A percentile compares a stretch with the other conserved stretches of the same genome.
Conservation (phyloP, 2,113 vertebrate genomes). For the Macrotis lagotis region DNA sequence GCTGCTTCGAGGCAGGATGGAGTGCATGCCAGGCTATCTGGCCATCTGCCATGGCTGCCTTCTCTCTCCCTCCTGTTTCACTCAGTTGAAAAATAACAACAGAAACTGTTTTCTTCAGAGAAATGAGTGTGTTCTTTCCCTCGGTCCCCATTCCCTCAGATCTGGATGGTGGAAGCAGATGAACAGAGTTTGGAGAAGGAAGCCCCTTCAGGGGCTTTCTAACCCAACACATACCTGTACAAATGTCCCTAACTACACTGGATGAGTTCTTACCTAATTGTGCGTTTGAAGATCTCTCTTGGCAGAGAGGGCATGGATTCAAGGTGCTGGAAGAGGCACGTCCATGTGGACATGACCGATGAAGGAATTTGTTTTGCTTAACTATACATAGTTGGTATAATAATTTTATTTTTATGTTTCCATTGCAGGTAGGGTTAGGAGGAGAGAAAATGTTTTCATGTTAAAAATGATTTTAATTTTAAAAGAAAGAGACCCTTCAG, state of each 20-base stretch:
- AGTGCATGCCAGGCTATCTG: background rate
- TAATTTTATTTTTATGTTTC: background rate
- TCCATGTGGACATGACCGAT: background rate
- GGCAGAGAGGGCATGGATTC: background rate
- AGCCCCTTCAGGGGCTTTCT: background rate
- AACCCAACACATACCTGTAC: background rate
- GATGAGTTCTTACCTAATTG: background rate
- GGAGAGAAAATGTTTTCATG: background rate
- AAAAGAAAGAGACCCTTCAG: background rate
- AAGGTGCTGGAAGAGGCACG: no score
- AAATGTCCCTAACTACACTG: background rate
- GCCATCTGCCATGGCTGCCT: slow-evolving; percentile 58
- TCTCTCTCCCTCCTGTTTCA: slow-evolving; percentile 60
- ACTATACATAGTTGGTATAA: background rate
- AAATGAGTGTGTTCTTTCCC: slow-evolving; percentile 40
- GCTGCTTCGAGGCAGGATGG: slow-evolving; percentile 53
- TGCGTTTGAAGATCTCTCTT: slow-evolving; percentile 39
- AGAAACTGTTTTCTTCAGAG: slow-evolving; percentile 68
- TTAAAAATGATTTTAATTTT: background rate
- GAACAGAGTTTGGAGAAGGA: background rate
- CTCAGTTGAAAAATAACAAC: slow-evolving; percentile 63
- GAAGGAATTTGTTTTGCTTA: background rate
- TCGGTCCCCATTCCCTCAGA: background rate
- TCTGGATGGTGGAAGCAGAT: background rate
- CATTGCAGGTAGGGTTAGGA: background rate